phyloP scores from a whole-genome alignment of 1,140 invertebrate genomes.

The Dendroctonus ponderosae region DNA sequence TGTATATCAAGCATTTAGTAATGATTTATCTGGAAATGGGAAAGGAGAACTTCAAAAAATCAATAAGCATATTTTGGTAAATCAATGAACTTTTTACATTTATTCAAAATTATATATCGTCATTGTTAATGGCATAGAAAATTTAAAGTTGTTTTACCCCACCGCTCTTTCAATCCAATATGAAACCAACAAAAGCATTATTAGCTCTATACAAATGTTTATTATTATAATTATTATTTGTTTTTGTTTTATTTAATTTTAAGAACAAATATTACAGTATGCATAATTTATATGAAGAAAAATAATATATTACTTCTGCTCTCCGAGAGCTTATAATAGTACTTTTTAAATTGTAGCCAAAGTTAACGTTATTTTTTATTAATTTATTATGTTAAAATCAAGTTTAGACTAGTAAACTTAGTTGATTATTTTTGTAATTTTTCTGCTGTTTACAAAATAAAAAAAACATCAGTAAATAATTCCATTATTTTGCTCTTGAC shows the following conservation, averaged over 20 bases:
- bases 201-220: slow-evolving; percentile 1
- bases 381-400: slow-evolving; percentile 32
- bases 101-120: too few relatives aligned
- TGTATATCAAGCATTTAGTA: not conserved
- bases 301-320: slow-evolving; percentile 28
- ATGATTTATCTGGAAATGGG: not conserved
- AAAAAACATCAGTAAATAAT: slow-evolving; percentile 5
- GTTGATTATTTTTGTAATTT: slow-evolving; percentile 31
- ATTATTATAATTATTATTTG: slow-evolving; percentile 14
- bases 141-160: too few relatives aligned
- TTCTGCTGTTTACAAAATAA: slow-evolving; percentile 31
- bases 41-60: not conserved
- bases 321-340: slow-evolving; percentile 1
- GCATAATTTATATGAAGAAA: slow-evolving; percentile 11
- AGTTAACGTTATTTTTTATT: slow-evolving; percentile 33
- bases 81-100: not conserved
- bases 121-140: too few relatives aligned
- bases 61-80: not conserved
- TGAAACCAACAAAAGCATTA: slow-evolving; percentile 1
- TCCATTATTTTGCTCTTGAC: not conserved
- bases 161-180: not conserved
- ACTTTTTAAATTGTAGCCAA: slow-evolving; percentile 33
- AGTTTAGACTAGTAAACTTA: slow-evolving; percentile 21
- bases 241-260: slow-evolving; percentile 9
- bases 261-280: slow-evolving; percentile 18